Base-by-base conservation (phyloP, 2,113 vertebrate genomes). In the Oncorhynchus clarkii region DNA sequence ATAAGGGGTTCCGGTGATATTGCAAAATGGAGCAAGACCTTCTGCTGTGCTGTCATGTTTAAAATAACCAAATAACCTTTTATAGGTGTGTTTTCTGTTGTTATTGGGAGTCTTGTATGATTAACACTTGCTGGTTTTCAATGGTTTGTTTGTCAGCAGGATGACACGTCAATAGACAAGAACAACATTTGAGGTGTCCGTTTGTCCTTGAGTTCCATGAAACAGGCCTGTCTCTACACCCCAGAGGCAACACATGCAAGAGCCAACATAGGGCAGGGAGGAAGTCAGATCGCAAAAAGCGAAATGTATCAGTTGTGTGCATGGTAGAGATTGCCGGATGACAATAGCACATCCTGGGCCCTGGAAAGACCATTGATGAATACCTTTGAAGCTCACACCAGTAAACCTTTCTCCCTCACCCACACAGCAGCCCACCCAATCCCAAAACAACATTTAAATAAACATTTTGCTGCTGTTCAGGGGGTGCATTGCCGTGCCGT, bases 381-480 rank as follows among this genome's bases (percentile, higher is more conserved):
- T 76, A 72, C 74, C 76, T 74, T 64, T 81, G 69, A 79, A 72
- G 80, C 81, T 86, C 59, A 82, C 6, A 16, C 68, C 77, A 78
- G 67, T 74, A 65, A 78, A 84, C 51, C 73, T 62, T 24, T 27
- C 69, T 67, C 39, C 49, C 67, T 24, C 24, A 26, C 73, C 70
- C 59, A 20, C 65, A 57, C 45, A 26, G 57, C 45, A 31, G 78
- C 29, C 34, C 29, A 13, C 8, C 20, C 29, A 13, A 70, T 45
- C 54, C 31, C 66, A 22, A 34, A 77, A 76, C 82, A 62, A 75
- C 70, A 67, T 76, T 86, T 82, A 82, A 81, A 79, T 76, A 78
- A 79, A 85, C 76, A 83, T 80, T 88, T 86, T 85, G 78, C 83
- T 72, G 66, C 77, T 86, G 86, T 87, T 88, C 78, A 3, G 68